These are phyloP conservation scores for Phymorhynchus buccinoides DNA, from an alignment of 1,140 invertebrate species.

Conservation along the genomic window DNA sequence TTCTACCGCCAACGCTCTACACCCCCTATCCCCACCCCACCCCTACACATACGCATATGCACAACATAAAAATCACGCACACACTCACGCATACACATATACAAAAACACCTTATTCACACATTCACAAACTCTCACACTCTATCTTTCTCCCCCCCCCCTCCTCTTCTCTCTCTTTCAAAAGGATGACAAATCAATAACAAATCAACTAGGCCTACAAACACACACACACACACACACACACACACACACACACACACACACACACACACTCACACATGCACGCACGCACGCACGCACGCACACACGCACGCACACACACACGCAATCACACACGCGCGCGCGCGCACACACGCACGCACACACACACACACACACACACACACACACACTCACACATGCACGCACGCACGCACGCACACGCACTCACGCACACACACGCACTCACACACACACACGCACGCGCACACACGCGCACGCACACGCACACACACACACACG, in stretches of 20 bases:
- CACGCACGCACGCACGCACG: slow-evolving; percentile 1
- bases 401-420: neutral
- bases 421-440: neutral
- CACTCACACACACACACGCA: neutral
- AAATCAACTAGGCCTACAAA: neutral
- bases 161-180: too few species aligned
- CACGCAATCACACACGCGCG: neutral
- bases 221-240: too few species aligned
- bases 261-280: too few species aligned
- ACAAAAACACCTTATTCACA: neutral
- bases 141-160: too few species aligned
- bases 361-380: neutral
- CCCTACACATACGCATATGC: too few species aligned
- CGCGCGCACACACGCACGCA: neutral
- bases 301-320: neutral
- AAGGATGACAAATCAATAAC: neutral
- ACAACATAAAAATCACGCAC: too few species aligned
- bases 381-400: neutral
- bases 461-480: neutral
- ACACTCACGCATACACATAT: neutral
- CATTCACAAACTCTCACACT: too few species aligned
- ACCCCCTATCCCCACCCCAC: too few species aligned
- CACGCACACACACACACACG: neutral
- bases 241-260: slow-evolving; percentile 10
- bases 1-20: too few species aligned